Conservation (phyloP, 2,113 vertebrate genomes). For the Tricholaema leucomelas region DNA sequence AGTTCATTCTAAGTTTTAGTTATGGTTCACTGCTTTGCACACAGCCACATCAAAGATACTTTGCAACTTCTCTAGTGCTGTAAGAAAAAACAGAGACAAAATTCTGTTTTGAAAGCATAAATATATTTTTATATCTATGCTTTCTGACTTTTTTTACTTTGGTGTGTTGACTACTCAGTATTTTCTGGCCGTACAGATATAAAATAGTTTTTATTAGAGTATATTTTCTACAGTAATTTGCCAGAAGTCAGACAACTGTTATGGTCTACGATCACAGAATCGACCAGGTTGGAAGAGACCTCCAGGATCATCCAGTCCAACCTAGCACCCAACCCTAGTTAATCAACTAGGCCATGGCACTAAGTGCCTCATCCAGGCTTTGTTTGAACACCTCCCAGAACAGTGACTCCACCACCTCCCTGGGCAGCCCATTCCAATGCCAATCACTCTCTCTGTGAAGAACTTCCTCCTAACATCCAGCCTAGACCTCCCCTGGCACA, state of each 20-base stretch:
- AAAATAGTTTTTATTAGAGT: not conserved
- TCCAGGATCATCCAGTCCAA: no score
- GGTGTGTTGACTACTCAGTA: not conserved
- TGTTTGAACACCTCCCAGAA: no score
- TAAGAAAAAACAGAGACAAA: not conserved
- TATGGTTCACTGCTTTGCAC: not conserved
- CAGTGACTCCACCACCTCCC: no score
- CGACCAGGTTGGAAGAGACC: no score
- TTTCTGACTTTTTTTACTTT: not conserved
- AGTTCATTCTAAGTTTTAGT: not conserved
- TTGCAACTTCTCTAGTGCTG: not conserved
- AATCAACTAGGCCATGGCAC: no score
- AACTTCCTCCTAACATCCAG: no score
- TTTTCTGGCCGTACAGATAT: not conserved
- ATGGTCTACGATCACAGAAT: not conserved
- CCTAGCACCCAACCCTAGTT: no score
- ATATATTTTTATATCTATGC: not conserved
- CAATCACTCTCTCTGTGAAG: no score
- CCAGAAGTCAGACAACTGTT: not conserved
- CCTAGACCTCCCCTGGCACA: no score
- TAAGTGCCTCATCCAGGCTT: no score
- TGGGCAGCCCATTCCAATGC: no score
- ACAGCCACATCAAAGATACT: not conserved
- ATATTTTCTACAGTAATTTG: not conserved
- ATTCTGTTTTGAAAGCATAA: not conserved